Conservation (phyloP, 2,888 invertebrate genomes). For the Cremastobaeus sp. region DNA sequence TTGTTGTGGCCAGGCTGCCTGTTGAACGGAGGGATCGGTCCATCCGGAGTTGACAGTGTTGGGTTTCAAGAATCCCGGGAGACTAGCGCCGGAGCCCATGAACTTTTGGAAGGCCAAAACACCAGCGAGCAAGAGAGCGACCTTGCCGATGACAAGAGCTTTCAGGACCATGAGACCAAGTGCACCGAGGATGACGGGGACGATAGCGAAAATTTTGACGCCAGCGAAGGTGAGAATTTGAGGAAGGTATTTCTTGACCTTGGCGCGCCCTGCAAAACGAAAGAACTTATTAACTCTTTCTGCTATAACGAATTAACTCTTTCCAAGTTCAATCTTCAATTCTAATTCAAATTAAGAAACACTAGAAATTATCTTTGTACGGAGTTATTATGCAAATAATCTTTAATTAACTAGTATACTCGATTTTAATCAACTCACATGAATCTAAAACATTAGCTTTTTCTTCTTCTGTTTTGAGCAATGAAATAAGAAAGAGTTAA, state of each 20-base stretch:
- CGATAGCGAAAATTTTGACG: conserved; percentile 85
- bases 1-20: conserved; percentile 69
- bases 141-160: conserved; percentile 87
- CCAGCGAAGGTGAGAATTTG: conserved; percentile 85
- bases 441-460: too few species aligned
- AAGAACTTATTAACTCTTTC: conserved; percentile 55
- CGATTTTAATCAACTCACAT: too few species aligned
- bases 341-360: too few species aligned
- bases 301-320: conserved; percentile 48
- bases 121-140: conserved; percentile 87
- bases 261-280: conserved; percentile 84
- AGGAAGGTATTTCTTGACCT: conserved; percentile 85
- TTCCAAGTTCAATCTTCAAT: too few species aligned
- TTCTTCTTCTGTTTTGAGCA: too few species aligned
- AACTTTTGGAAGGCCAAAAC: conserved; percentile 85
- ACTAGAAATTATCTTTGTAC: conserved; percentile 7
- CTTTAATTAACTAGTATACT: too few species aligned
- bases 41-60: conserved; percentile 62
- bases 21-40: too few species aligned
- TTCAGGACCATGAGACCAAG: conserved; percentile 86
- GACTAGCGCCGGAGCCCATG: conserved; percentile 79
- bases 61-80: conserved; percentile 70
- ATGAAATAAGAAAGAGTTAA: conserved; percentile 47
- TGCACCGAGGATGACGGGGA: conserved; percentile 85
- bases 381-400: background rate